Conservation (phyloP, 2,888 invertebrate genomes). For the Drosophila koepferae region DNA sequence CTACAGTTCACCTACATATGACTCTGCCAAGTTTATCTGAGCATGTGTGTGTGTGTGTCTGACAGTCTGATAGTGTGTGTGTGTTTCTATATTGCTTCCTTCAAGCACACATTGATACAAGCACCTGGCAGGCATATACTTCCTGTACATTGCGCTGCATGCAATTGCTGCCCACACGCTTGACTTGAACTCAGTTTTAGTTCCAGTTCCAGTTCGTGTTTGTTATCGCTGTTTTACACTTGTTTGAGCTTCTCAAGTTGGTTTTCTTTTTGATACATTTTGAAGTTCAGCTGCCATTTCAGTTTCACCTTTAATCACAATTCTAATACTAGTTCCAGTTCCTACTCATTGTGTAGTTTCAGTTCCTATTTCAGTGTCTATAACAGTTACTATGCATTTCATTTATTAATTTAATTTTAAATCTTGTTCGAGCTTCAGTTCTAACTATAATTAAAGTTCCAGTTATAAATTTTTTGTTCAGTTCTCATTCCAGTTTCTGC, state of each 20-base stretch:
- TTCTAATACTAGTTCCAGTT: background rate
- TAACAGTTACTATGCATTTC: too few species aligned
- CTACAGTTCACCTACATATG: constrained; percentile 33
- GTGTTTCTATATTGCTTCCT: constrained; percentile 37
- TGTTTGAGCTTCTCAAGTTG: background rate
- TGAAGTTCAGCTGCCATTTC: background rate
- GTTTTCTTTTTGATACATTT: background rate
- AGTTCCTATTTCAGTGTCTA: background rate
- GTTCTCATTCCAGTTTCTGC: too few species aligned
- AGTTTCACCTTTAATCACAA: background rate
- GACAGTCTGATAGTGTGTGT: constrained; percentile 4
- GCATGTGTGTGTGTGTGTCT: constrained; percentile 7
- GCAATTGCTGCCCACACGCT: constrained; percentile 16
- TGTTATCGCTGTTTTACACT: background rate
- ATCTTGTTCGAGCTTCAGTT: background rate
- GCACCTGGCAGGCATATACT: constrained; percentile 59
- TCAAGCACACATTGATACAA: constrained; percentile 30
- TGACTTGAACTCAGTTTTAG: background rate
- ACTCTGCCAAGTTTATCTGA: background rate
- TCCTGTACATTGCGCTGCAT: constrained; percentile 64
- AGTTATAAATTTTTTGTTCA: too few species aligned
- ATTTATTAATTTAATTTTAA: background rate
- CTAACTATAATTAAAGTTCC: background rate
- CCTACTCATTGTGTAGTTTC: background rate
- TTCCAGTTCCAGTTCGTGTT: background rate